These are phyloP conservation scores for Dysmachus trigonus DNA, from an alignment of 2,888 invertebrate species.

Conservation along the genomic window DNA sequence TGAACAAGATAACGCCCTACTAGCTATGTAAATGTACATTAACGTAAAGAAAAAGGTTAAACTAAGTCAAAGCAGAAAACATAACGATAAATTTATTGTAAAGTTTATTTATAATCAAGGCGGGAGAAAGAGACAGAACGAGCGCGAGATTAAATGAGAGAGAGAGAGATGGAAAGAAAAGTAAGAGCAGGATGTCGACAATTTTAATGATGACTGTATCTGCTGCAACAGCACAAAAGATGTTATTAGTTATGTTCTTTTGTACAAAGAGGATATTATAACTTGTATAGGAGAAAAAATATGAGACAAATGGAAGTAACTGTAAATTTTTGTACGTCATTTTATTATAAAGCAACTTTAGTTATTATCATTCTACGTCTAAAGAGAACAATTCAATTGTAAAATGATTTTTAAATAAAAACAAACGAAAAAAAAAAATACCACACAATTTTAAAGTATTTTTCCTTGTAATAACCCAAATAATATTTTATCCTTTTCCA, in stretches of 20 bases:
- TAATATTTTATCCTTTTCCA: background rate
- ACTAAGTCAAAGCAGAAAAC: constrained; percentile 17
- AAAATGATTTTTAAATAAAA: constrained; percentile 42
- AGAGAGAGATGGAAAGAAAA: background rate
- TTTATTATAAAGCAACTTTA: constrained; percentile 35
- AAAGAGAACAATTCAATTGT: constrained; percentile 32
- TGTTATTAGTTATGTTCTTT: constrained; percentile 35
- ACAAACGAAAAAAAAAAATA: constrained; percentile 8
- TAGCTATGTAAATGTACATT: constrained; percentile 31
- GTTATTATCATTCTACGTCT: constrained; percentile 27
- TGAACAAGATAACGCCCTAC: constrained; percentile 8
- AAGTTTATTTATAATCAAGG: background rate
- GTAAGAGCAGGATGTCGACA: background rate
- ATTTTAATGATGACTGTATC: background rate
- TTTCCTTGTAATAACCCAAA: background rate
- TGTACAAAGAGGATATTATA: constrained; percentile 1
- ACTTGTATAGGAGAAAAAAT: constrained; percentile 18
- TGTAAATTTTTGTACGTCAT: constrained; percentile 42
- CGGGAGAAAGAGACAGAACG: background rate
- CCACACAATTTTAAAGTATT: background rate
- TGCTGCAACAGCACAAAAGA: background rate
- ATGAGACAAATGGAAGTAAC: constrained; percentile 5
- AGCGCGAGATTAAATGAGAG: background rate
- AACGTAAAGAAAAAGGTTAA: constrained; percentile 12
- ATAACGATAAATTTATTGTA: background rate